Conservation (phyloP, 2,113 vertebrate species). For the Onychorhynchus coronatus region DNA sequence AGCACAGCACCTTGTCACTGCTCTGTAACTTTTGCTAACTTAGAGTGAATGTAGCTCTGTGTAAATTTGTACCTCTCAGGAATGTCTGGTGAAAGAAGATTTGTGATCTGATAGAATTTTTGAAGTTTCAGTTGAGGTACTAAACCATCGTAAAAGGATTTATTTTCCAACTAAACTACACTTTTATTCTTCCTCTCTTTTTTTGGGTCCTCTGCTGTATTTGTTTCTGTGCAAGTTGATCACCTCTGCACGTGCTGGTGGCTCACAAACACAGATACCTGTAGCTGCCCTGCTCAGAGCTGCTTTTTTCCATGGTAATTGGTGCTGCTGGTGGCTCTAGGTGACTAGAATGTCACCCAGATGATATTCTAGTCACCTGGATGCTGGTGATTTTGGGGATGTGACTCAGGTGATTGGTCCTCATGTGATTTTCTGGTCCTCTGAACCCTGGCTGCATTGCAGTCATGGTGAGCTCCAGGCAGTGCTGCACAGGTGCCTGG, state of each 20-base stretch:
- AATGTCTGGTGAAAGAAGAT: not conserved
- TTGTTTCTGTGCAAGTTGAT: not conserved
- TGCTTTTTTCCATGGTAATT: not conserved
- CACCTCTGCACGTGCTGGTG: not conserved
- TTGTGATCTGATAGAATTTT: not conserved
- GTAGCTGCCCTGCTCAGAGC: not conserved
- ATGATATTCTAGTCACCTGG: not conserved
- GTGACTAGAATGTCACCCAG: not conserved
- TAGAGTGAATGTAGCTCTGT: not conserved
- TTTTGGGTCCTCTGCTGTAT: fast-evolving
- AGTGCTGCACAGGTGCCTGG: not conserved
- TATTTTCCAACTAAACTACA: not conserved
- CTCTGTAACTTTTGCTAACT: not conserved
- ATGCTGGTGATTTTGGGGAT: not conserved
- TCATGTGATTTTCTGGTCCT: not conserved
- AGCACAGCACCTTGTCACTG: not conserved
- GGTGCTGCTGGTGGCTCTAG: not conserved
- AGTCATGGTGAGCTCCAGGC: not conserved
- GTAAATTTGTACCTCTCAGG: not conserved
- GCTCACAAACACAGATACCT: not conserved
- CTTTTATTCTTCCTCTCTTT: not conserved
- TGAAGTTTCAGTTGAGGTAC: not conserved
- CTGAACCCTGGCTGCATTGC: not conserved
- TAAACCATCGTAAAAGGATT: not conserved
- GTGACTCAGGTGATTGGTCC: not conserved